Base-by-base conservation (phyloP, 2,797 vertebrate species). In the Catamblyrhynchus diadema region DNA sequence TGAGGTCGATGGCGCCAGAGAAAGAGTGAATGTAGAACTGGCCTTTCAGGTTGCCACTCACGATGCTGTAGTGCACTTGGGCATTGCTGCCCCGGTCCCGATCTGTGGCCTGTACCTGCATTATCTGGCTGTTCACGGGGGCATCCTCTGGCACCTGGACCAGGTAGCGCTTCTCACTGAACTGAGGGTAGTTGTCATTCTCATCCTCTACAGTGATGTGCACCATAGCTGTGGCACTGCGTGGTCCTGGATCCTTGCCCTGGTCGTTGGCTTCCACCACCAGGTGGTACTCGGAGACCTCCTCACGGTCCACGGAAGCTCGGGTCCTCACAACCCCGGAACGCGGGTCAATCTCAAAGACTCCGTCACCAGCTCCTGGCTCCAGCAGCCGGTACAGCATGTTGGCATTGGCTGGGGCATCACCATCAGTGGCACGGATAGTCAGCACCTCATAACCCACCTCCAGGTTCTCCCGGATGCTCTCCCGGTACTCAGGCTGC, bases 111-210 rank as follows among this genome's bases (percentile, higher is more conserved):
- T 98, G 98, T 48, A 99, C 99, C 53, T 99, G 98, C 77, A 99
- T 97, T 78, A 99, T 98, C 42, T 99, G 98, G 16, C 98, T 99
- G 98, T 99, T 99, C 47, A 99, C 98, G 0, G 97, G 96, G 64
- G 99, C 98, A 3, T 99, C 99, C 95, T 99, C 99, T 0, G 98
- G 98, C 78, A 99, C 98, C 94, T 98, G 98, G 2, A 99, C 98
- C 20, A 99, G 96, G 5, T 99, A 99, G 71, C 98, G 98, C 93
- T 99, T 99, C 94, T 99, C 98, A 3, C 98, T 99, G 96, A 99
- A 99, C 97, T 99, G 99, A 1, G 99, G 99, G 84, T 98, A 99
- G 97, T 99, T 99, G 97, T 99, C 99, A 0, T 99, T 99, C 95
- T 99, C 99, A 8, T 99, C 99, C 95, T 99, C 99, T 35, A 99